Conservation (phyloP, 1,140 invertebrate species). For the Ephestia elutella region DNA sequence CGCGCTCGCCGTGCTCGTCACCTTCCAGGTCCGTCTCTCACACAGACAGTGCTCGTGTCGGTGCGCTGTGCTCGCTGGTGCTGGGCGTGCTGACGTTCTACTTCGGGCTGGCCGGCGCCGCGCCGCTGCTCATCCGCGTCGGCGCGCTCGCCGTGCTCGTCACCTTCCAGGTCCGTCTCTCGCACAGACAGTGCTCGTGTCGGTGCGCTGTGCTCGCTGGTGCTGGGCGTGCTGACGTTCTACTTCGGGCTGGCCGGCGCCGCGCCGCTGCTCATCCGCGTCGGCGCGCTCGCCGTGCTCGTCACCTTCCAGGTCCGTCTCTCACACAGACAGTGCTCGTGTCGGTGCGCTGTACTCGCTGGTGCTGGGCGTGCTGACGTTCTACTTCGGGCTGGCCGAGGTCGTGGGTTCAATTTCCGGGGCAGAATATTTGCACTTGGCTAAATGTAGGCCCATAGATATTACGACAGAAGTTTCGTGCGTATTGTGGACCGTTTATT, state of each 20-base stretch:
- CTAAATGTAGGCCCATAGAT: too few relatives aligned
- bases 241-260: conserved; percentile 90
- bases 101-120: conserved; percentile 89
- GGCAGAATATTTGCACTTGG: too few relatives aligned
- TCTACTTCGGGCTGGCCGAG: conserved; percentile 90
- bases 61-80: conserved; percentile 89
- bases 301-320: conserved; percentile 80
- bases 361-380: conserved; percentile 90
- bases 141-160: conserved; percentile 81
- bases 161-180: conserved; percentile 78
- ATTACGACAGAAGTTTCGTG: too few relatives aligned
- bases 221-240: conserved; percentile 91
- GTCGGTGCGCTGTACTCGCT: conserved; percentile 87
- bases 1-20: conserved; percentile 80
- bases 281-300: conserved; percentile 80
- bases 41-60: conserved; percentile 82
- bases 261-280: conserved; percentile 84
- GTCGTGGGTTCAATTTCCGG: too few relatives aligned
- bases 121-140: conserved; percentile 82
- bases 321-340: conserved; percentile 81
- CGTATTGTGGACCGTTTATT: too few relatives aligned
- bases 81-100: conserved; percentile 93
- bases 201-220: conserved; percentile 89
- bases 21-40: conserved; percentile 78
- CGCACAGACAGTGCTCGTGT: conserved; percentile 81